Evolutionary conservation across 2,888 invertebrate genomes (phyloP).

Genomic region (Doris montereyensis): DNA sequence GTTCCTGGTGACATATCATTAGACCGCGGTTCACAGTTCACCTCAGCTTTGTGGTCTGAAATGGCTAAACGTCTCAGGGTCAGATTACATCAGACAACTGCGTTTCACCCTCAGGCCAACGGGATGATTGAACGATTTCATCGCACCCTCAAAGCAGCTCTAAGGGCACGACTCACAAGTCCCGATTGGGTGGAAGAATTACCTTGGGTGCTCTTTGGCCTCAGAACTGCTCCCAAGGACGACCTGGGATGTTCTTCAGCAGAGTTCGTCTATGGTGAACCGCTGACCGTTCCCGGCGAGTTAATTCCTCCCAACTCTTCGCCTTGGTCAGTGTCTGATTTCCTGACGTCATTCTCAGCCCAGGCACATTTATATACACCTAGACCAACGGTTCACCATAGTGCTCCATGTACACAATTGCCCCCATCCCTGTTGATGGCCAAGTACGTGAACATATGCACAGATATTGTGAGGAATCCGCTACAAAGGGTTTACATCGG

Average conservation of each 20-base stretch:
- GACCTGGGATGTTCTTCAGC: conserved; percentile 19
- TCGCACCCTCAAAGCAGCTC: conserved; percentile 8
- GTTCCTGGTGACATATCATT: conserved; percentile 5
- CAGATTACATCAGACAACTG: neutral
- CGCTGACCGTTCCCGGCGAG: conserved; percentile 14
- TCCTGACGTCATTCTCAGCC: neutral
- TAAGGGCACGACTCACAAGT: neutral
- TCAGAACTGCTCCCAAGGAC: conserved; percentile 17
- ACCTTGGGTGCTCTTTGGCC: conserved; percentile 7
- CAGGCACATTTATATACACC: neutral
- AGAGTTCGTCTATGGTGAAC: conserved; percentile 17
- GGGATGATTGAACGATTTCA: conserved; percentile 12
- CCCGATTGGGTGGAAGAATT: conserved; percentile 5
- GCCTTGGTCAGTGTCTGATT: neutral
- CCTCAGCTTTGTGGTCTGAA: conserved; percentile 7
- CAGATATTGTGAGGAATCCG: neutral
- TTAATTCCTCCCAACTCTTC: neutral
- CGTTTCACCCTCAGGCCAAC: conserved; percentile 9
- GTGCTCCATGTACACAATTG: neutral
- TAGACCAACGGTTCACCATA: neutral
- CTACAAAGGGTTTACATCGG: neutral
- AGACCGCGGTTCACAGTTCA: conserved; percentile 11
- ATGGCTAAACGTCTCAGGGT: neutral
- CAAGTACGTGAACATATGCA: no score
- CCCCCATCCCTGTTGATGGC: neutral